Evolutionary conservation across 2,797 vertebrate genomes (phyloP), one percentile per base, ranked within the genome.

Genomic region (Sebastes alutus): DNA sequence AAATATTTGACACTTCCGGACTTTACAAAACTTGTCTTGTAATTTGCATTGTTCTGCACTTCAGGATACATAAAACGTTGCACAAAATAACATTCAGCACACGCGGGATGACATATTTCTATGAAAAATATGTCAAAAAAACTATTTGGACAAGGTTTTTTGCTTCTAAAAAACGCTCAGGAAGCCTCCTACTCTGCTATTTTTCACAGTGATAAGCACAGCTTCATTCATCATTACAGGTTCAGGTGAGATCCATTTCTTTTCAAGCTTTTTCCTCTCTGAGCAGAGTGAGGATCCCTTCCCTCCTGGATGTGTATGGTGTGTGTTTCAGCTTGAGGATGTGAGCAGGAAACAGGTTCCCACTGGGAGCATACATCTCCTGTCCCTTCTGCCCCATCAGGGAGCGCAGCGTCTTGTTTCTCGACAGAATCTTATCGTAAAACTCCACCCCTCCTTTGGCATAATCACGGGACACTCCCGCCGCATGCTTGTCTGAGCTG

Each of bases 401-500:
- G 1, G 85, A 78, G 29, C 97, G 97, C 69, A 99, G 89, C 23
- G 92, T 95, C 85, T 91, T 94, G 86, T 99, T 99, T 72, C 96
- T 93, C 2, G 87, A 93, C 77, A 99, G 87, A 80, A 99, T 94
- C 92, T 98, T 97, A 63, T 98, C 95, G 5, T 98, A 99, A 92
- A 99, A 99, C 90, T 99, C 97, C 14, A 98, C 92, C 1, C 97
- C 98, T 10, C 98, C 98, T 30, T 72, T 92, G 75, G 97, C 96
- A 0, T 98, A 99, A 56, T 92, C 88, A 2, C 35, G 52, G 16
- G 98, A 98, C 72, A 99, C 35, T 7, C 89, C 32, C 0, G 97
- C 98, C 0, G 96, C 96, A 3, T 29, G 93, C 2, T 72, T 92
- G 92, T 99, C 98, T 0, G 96, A 92, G 78, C 80, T 93, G 65